These are phyloP conservation scores for Prorops nasuta DNA, from an alignment of 1,140 invertebrate genomes.

Conservation along the genomic window DNA sequence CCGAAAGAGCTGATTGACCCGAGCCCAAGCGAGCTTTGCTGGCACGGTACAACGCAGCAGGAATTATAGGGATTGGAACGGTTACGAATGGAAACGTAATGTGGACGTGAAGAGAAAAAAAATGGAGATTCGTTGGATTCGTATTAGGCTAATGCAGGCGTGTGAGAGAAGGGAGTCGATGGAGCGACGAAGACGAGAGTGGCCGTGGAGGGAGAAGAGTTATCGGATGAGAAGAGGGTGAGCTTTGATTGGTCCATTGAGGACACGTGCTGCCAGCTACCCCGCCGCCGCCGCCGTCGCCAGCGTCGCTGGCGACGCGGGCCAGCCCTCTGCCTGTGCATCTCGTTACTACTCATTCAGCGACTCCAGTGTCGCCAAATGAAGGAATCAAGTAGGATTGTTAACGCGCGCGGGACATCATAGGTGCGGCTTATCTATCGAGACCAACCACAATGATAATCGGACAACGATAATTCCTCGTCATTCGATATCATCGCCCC, in stretches of 20 bases:
- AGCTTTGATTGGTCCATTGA: slow-evolving; percentile 55
- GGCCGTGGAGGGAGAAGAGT: not conserved
- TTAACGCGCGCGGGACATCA: slow-evolving; percentile 32
- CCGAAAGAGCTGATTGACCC: no score
- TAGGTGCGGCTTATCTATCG: no score
- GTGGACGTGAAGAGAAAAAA: not conserved
- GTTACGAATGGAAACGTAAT: not conserved
- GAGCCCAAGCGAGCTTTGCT: no score
- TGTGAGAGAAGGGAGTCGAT: no score
- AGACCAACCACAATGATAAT: no score
- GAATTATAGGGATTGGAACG: not conserved
- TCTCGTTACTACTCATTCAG: slow-evolving; percentile 55
- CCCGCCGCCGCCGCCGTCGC: no score
- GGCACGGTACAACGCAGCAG: no score
- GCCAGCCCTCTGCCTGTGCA: slow-evolving; percentile 45
- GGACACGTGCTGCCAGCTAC: slow-evolving; percentile 46
- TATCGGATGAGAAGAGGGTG: slow-evolving; percentile 34
- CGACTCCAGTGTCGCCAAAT: slow-evolving; percentile 34
- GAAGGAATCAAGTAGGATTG: slow-evolving; percentile 53
- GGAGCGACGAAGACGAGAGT: not conserved
- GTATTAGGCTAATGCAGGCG: slow-evolving; percentile 36
- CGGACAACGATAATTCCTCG: no score
- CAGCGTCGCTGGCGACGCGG: slow-evolving; percentile 20
- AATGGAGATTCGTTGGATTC: not conserved
- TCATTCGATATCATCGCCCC: no score